Conservation (phyloP, 2,888 invertebrate species). For the Cremastinae sp. region DNA sequence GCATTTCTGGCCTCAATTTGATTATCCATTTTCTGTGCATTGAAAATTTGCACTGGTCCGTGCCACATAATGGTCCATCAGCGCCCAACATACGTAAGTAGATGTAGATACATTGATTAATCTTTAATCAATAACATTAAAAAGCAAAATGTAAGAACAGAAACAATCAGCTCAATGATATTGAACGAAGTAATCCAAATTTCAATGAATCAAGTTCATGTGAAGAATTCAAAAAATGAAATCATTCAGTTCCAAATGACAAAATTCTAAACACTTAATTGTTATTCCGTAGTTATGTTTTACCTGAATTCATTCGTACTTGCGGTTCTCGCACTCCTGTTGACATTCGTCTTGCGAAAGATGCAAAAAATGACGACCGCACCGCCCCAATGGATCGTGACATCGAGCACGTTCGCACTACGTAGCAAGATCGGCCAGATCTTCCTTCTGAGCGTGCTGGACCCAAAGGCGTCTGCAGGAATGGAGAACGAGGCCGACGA, state of each 20-base stretch:
- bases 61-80: conserved; percentile 82
- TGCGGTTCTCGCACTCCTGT: conserved; percentile 62
- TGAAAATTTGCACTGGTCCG: conserved; percentile 82
- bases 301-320: conserved; percentile 71
- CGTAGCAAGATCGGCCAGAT: conserved; percentile 71
- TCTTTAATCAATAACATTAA: no score
- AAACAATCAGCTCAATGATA: no score
- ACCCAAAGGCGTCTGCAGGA: conserved; percentile 71
- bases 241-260: no score
- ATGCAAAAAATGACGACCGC: conserved; percentile 61
- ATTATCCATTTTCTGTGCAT: conserved; percentile 83
- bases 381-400: conserved; percentile 70
- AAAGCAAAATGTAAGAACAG: no score
- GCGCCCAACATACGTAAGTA: conserved; percentile 67
- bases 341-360: conserved; percentile 63
- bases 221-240: no score
- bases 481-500: conserved; percentile 69
- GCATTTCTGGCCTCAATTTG: conserved; percentile 82
- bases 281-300: conserved; percentile 69
- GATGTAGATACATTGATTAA: no score
- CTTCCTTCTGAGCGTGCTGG: conserved; percentile 69
- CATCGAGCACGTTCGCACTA: conserved; percentile 63
- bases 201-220: no score
- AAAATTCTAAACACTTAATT: no score
- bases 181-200: no score